Conservation (phyloP, 2,113 vertebrate species). For the Rhea americana region DNA sequence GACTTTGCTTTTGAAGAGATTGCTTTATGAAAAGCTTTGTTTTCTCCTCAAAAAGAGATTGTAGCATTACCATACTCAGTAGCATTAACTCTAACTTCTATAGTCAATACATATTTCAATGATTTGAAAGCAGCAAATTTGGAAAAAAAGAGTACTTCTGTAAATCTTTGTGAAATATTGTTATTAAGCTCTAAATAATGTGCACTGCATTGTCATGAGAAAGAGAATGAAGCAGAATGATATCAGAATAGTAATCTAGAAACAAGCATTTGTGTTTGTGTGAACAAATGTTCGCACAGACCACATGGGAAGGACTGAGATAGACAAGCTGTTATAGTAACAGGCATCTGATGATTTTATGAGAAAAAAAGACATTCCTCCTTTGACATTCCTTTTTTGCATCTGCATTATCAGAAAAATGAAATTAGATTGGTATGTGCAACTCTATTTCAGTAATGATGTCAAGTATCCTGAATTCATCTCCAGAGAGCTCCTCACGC, state of each 20-base stretch:
- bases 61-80: background rate
- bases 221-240: background rate
- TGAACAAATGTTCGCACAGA: too few species aligned
- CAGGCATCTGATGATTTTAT: background rate
- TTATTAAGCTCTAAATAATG: background rate
- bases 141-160: background rate
- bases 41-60: background rate
- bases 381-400: background rate
- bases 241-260: background rate
- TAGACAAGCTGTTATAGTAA: background rate
- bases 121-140: background rate
- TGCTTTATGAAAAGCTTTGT: background rate
- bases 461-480: rapidly evolving
- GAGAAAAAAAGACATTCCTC: background rate
- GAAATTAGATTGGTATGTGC: background rate
- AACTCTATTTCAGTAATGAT: background rate
- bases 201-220: background rate
- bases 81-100: background rate
- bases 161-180: background rate
- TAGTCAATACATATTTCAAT: background rate
- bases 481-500: background rate
- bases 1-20: background rate
- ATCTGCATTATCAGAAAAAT: background rate
- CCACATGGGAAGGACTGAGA: rapidly evolving
- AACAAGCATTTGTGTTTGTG: background rate